Conservation (phyloP, 2,113 vertebrate species). For the Aspiorhynchus laticeps region DNA sequence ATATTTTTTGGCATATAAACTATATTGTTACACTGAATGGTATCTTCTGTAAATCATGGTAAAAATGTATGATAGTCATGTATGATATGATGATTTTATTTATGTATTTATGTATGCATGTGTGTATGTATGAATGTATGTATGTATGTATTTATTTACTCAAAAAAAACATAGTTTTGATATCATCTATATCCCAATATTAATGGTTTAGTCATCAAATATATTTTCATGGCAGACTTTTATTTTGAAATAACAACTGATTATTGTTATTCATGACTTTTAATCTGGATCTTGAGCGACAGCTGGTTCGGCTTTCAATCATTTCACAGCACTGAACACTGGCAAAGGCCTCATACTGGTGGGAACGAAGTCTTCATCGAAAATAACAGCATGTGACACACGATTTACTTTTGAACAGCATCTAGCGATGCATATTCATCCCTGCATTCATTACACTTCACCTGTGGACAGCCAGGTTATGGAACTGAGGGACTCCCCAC, state of each 20-base stretch:
- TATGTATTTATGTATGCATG: too few species aligned
- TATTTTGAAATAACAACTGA: background rate
- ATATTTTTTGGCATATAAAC: too few species aligned
- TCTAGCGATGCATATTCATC: constrained; percentile 24
- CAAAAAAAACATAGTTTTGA: too few species aligned
- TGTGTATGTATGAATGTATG: too few species aligned
- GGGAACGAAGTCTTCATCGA: constrained; percentile 4
- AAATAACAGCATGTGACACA: constrained; percentile 9
- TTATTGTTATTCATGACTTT: background rate
- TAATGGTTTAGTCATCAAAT: background rate
- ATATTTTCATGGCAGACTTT: background rate
- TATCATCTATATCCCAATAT: background rate
- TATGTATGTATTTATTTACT: too few species aligned
- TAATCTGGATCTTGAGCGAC: background rate
- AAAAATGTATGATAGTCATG: too few species aligned
- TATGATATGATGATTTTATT: too few species aligned
- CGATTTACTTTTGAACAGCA: constrained; percentile 7
- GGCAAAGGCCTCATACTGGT: constrained; percentile 27
- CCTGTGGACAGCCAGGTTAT: constrained; percentile 37
- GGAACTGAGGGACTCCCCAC: constrained; percentile 21
- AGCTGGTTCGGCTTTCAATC: background rate
- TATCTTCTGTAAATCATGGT: too few species aligned
- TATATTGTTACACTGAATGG: too few species aligned
- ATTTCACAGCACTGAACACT: constrained; percentile 5
- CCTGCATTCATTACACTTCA: constrained; percentile 30